Evolutionary conservation across 2,888 invertebrate species (phyloP).

Genomic region (Cantharis rustica): DNA sequence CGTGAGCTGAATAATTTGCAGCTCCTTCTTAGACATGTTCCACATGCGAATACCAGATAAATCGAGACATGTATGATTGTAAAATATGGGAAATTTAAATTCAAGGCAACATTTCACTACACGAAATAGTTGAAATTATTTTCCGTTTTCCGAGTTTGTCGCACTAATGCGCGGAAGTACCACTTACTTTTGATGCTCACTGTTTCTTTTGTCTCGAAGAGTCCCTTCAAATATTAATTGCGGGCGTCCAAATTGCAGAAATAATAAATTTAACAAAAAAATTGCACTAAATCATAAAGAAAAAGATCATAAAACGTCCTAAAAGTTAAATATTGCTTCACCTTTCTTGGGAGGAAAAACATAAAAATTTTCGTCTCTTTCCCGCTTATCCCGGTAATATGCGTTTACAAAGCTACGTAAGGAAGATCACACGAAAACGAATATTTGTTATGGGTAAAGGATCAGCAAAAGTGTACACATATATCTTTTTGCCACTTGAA

Average conservation of each 20-base stretch:
- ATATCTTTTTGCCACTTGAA: conserved; percentile 39
- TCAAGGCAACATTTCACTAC: not conserved
- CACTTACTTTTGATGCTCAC: not conserved
- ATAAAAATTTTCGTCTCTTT: conserved; percentile 6
- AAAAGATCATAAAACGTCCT: conserved; percentile 24
- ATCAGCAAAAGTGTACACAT: conserved; percentile 33
- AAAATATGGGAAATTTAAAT: conserved; percentile 2
- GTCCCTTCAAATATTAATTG: not conserved
- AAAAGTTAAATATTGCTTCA: conserved; percentile 16
- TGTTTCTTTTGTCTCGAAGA: not conserved
- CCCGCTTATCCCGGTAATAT: conserved; percentile 2
- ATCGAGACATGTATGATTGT: conserved; percentile 13
- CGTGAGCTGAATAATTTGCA: conserved; percentile 28
- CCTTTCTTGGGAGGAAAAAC: not conserved
- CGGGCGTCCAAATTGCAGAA: not conserved
- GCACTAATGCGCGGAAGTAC: not conserved
- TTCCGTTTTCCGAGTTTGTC: not conserved
- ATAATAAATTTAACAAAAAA: not conserved
- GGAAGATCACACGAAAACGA: conserved; percentile 4
- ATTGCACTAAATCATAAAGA: conserved; percentile 21
- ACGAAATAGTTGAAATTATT: not conserved
- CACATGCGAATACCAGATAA: conserved; percentile 17
- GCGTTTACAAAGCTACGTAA: conserved; percentile 7
- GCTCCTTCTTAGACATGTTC: conserved; percentile 16
- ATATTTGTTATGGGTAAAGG: conserved; percentile 19